These are phyloP conservation scores for Poeciliopsis infans DNA, from an alignment of 2,797 vertebrate genomes.

Conservation along the genomic window DNA sequence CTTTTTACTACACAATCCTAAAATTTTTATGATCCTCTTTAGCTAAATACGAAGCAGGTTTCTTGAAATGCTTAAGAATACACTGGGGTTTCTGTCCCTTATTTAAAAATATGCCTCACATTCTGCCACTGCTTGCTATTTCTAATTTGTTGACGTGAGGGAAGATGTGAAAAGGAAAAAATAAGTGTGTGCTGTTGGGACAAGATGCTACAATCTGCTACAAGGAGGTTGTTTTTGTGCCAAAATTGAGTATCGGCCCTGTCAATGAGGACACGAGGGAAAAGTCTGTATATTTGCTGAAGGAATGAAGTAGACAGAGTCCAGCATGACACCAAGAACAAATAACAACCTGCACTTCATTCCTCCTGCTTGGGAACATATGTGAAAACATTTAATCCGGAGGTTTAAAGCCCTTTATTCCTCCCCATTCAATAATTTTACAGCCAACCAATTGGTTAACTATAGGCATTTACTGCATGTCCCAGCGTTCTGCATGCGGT, in stretches of 20 bases:
- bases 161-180: conserved; percentile 1
- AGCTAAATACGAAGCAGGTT: background rate
- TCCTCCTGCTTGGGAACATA: conserved; percentile 12
- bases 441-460: conserved; percentile 37
- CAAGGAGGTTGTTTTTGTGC: conserved; percentile 27
- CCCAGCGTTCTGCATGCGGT: conserved; percentile 23
- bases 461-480: conserved; percentile 19
- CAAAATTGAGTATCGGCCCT: conserved; percentile 24
- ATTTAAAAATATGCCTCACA: conserved; percentile 2
- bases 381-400: background rate
- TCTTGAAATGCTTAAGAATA: background rate
- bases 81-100: background rate
- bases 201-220: conserved; percentile 16
- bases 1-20: background rate
- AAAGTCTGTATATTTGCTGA: conserved; percentile 32
- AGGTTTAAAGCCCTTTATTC: background rate
- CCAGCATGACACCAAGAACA: conserved; percentile 27
- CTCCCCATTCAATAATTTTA: conserved; percentile 1
- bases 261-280: conserved; percentile 22
- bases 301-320: conserved; percentile 26
- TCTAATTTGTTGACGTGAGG: conserved; percentile 25
- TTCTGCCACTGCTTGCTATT: conserved; percentile 27
- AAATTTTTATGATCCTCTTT: background rate
- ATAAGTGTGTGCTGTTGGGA: conserved; percentile 30
- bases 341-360: conserved; percentile 11